A percentile compares a stretch with the other conserved stretches of the same genome.
These are phyloP conservation scores for Leucoma salicis DNA, from an alignment of 2,888 invertebrate species.

Conservation along the genomic window DNA sequence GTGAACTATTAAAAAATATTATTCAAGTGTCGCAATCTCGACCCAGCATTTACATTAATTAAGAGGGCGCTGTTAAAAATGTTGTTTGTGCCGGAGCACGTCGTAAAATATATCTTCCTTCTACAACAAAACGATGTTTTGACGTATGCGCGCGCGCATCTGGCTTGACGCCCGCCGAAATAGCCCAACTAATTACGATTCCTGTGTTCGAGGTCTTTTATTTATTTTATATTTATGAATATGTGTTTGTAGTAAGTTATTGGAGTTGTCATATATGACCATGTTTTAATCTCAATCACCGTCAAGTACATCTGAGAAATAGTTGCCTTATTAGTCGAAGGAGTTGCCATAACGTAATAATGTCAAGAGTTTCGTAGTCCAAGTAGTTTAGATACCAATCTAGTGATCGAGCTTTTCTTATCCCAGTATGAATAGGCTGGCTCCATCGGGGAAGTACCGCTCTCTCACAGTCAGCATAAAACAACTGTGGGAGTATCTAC, in stretches of 20 bases:
- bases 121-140: constrained; percentile 42
- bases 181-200: constrained; percentile 44
- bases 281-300: not conserved
- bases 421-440: too few species aligned
- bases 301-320: not conserved
- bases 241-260: not conserved
- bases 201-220: constrained; percentile 22
- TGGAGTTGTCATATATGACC: constrained; percentile 1
- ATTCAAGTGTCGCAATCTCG: constrained; percentile 26
- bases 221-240: constrained; percentile 34
- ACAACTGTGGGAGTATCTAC: too few species aligned
- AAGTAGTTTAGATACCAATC: too few species aligned
- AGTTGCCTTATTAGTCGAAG: not conserved
- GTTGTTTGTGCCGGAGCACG: constrained; percentile 21
- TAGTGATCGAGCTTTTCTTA: too few species aligned
- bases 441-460: too few species aligned
- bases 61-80: constrained; percentile 32
- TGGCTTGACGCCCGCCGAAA: constrained; percentile 32
- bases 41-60: constrained; percentile 33
- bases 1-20: constrained; percentile 25
- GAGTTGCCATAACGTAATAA: too few species aligned
- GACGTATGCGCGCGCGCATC: constrained; percentile 40
- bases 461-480: too few species aligned
- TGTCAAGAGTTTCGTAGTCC: too few species aligned
- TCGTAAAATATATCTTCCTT: constrained; percentile 39